These are phyloP conservation scores for Coreoperca whiteheadi DNA, from an alignment of 2,113 vertebrate species.

Conservation along the genomic window DNA sequence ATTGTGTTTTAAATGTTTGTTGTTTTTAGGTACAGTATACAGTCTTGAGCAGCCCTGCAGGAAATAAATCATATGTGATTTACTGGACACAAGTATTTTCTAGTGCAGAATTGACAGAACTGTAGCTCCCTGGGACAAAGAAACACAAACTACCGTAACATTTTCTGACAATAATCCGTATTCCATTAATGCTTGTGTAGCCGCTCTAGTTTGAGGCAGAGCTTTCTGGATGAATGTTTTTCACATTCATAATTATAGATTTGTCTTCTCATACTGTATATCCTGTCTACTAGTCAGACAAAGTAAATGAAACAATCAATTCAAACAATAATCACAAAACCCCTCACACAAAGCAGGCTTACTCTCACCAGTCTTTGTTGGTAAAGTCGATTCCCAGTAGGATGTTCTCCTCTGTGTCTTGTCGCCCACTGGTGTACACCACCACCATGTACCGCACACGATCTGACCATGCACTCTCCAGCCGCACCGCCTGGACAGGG, in stretches of 20 bases:
- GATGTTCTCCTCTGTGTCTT: constrained; percentile 97
- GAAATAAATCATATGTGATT: background rate
- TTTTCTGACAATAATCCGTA: background rate
- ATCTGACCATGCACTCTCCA: constrained; percentile 95
- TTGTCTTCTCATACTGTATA: background rate
- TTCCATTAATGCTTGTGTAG: background rate
- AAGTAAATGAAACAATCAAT: constrained; percentile 4
- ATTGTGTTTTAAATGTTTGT: too few species aligned
- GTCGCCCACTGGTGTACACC: constrained; percentile 93
- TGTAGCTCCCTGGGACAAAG: background rate
- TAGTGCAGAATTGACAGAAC: background rate
- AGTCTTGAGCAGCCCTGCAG: background rate
- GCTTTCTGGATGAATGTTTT: background rate
- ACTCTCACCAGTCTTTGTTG: constrained; percentile 93
- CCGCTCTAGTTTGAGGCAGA: background rate
- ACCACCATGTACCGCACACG: constrained; percentile 98
- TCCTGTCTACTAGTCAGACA: background rate
- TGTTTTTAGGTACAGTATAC: background rate
- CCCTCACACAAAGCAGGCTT: background rate
- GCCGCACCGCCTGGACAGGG: constrained; percentile 88
- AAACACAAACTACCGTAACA: background rate
- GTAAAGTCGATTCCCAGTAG: constrained; percentile 96
- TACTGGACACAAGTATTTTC: background rate
- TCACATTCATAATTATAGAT: background rate
- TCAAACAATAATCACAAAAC: constrained; percentile 1